Percentiles rank a stretch among this genome's conserved stretches.
Evolutionary conservation across 2,888 invertebrate species (phyloP).

Genomic region (Harpagoxenus sublaevis): DNA sequence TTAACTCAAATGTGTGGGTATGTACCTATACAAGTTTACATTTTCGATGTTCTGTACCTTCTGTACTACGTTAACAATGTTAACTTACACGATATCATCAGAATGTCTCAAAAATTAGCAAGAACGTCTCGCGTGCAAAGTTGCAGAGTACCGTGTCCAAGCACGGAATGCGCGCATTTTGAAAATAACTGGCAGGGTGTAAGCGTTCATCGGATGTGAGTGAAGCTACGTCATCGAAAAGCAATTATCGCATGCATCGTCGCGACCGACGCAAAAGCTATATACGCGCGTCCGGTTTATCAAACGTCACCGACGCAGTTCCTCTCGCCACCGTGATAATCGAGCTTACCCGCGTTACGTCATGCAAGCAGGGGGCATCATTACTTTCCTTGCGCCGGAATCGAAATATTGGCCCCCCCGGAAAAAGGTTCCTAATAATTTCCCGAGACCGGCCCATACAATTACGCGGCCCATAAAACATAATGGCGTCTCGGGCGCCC

Average conservation of each 20-base stretch:
- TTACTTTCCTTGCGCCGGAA: constrained; percentile 25
- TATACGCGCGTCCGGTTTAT: constrained; percentile 27
- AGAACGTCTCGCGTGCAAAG: neutral
- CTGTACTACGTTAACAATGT: neutral
- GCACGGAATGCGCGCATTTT: neutral
- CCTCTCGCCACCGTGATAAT: constrained; percentile 21
- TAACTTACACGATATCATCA: neutral
- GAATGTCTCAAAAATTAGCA: neutral
- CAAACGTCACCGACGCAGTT: constrained; percentile 7
- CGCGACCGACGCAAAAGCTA: neutral
- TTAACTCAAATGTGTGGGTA: neutral
- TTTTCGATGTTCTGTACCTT: neutral
- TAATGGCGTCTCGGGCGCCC: constrained; percentile 60
- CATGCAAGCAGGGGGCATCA: neutral
- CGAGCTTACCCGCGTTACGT: neutral
- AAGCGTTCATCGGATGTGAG: neutral
- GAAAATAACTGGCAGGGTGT: constrained; percentile 4
- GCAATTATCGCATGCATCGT: constrained; percentile 33
- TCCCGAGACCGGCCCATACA: constrained; percentile 54
- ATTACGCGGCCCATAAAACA: constrained; percentile 66
- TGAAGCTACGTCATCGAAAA: constrained; percentile 22
- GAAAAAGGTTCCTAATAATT: constrained; percentile 52
- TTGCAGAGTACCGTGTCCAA: neutral
- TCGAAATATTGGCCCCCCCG: constrained; percentile 48
- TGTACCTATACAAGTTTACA: neutral